A percentile compares a stretch with the other conserved stretches of the same genome.
Conservation (phyloP, 92 coral and sea anemone species). For the Bergia sp. region DNA sequence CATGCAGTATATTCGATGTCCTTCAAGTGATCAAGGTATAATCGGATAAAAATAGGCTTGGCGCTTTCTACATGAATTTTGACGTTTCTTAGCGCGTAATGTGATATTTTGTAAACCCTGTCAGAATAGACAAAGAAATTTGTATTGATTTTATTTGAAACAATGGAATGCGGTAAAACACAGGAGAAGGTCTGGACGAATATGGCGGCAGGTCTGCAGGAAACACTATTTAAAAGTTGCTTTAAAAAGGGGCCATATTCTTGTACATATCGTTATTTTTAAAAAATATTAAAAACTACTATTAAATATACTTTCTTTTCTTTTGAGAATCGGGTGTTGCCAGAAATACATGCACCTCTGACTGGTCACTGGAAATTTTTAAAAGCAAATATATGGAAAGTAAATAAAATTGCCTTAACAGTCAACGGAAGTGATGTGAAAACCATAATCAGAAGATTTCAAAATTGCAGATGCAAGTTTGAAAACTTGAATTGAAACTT, state of each 20-base stretch:
- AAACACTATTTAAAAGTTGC: not conserved
- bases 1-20: not conserved
- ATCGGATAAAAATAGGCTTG: not conserved
- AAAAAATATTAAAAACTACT: too few relatives aligned
- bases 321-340: too few relatives aligned
- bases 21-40: not conserved
- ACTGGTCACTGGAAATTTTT: too few relatives aligned
- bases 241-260: not conserved
- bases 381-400: too few relatives aligned
- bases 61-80: not conserved
- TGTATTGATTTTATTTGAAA: slow-evolving; percentile 12
- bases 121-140: slow-evolving; percentile 27
- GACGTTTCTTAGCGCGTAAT: not conserved
- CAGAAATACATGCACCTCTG: too few relatives aligned
- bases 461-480: too few relatives aligned
- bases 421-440: too few relatives aligned
- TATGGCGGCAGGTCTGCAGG: not conserved
- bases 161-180: not conserved
- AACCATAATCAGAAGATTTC: too few relatives aligned
- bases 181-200: not conserved
- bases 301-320: too few relatives aligned
- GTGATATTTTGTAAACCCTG: slow-evolving; percentile 31
- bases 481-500: too few relatives aligned
- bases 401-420: too few relatives aligned
- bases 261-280: too few relatives aligned